These are phyloP conservation scores for Riparia riparia DNA, from an alignment of 2,113 vertebrate genomes.

Conservation along the genomic window DNA sequence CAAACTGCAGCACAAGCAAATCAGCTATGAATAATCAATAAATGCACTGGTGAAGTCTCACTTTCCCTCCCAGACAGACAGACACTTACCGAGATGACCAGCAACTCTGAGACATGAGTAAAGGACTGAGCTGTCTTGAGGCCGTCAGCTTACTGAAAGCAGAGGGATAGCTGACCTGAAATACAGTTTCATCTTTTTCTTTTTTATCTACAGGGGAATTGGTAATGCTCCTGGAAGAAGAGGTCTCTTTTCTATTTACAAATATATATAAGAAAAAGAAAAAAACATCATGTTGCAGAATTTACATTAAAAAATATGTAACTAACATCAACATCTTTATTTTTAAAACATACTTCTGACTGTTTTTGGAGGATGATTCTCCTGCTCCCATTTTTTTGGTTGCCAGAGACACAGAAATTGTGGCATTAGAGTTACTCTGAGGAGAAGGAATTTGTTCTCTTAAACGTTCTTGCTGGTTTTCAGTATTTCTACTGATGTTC, in stretches of 20 bases:
- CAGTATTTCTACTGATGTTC: conserved; percentile 61
- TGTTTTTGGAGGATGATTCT: conserved; percentile 77
- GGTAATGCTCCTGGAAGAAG: conserved; percentile 70
- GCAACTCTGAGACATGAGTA: conserved; percentile 84
- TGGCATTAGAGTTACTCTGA: conserved; percentile 58
- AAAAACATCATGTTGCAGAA: not conserved
- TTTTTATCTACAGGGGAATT: conserved; percentile 82
- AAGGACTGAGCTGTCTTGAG: conserved; percentile 87
- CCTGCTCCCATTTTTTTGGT: conserved; percentile 65
- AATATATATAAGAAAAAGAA: not conserved
- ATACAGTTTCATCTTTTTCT: conserved; percentile 78
- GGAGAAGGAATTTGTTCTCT: conserved; percentile 72
- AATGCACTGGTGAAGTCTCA: fast-evolving
- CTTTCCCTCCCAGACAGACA: not conserved
- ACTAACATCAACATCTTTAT: not conserved
- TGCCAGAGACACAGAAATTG: conserved; percentile 10
- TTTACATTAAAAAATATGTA: fast-evolving
- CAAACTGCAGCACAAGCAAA: not conserved
- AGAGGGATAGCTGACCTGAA: conserved; percentile 94
- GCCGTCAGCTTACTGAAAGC: conserved; percentile 92
- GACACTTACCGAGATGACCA: conserved; percentile 90
- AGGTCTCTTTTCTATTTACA: conserved; percentile 78
- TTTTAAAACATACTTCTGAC: conserved; percentile 72
- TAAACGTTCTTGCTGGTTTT: conserved; percentile 70
- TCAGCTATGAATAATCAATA: not conserved